phyloP scores from a whole-genome alignment of 2,888 invertebrate species.

The Oxystoma pomonae region DNA sequence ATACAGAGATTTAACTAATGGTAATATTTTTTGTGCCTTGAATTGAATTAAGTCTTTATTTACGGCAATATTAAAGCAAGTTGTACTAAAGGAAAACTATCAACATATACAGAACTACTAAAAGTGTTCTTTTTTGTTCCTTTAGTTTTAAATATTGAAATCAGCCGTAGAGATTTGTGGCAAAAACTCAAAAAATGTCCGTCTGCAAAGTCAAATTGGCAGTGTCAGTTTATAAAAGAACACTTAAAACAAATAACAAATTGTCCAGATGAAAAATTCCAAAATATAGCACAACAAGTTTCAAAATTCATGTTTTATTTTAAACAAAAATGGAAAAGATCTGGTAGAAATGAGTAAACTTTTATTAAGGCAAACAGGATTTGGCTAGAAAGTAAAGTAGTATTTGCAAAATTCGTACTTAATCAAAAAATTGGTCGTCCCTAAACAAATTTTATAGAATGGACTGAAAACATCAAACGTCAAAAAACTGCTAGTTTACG shows the following conservation, averaged over 20 bases:
- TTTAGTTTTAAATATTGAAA: not conserved
- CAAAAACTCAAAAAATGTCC: constrained; percentile 3
- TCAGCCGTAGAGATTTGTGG: constrained; percentile 3
- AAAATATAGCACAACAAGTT: not conserved
- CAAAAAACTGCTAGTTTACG: constrained; percentile 4
- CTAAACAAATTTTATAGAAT: not conserved
- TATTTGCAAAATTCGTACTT: not conserved
- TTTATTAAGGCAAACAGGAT: not conserved
- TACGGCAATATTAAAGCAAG: no score
- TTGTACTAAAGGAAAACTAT: no score
- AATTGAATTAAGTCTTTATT: no score
- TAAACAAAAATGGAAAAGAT: constrained; percentile 2
- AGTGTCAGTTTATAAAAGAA: constrained; percentile 2
- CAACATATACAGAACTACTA: no score
- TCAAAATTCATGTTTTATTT: constrained; percentile 4
- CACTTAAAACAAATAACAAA: not conserved
- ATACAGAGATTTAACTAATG: not conserved
- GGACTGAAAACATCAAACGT: constrained; percentile 1
- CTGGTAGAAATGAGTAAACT: not conserved
- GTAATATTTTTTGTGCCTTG: not conserved
- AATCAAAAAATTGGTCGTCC: constrained; percentile 3
- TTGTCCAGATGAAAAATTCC: constrained; percentile 3
- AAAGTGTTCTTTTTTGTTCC: not conserved
- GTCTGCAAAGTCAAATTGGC: not conserved
- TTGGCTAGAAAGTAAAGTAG: constrained; percentile 1